Base-by-base conservation (phyloP, 37 sponge, comb jelly and placozoan species). In the Sycon ciliatum region DNA sequence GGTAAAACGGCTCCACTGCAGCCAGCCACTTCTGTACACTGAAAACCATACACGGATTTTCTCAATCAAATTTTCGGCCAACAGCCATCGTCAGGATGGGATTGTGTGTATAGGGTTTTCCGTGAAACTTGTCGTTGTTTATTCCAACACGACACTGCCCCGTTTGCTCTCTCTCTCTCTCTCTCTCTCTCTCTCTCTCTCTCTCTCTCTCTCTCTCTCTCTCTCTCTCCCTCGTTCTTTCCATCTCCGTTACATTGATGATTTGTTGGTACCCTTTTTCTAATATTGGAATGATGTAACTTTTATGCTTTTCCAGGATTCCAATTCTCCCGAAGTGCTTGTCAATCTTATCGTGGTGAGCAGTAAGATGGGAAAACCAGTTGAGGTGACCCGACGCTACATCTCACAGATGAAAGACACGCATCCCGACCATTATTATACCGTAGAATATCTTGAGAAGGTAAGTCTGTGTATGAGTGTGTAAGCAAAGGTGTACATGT, bases 321-420 rank as follows among this genome's bases (percentile, higher is more conserved):
- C 83, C 75, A 92, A 81, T 40, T 82, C 89, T 71, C 88, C 93
- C 4, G 99, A 98, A 70, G 87, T 90, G 1, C 73, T 98, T 26
- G 39, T 98, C 32, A 98, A 98, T 37, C 79, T 98, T 23, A 67
- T 84, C 22, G 89, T 86, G 7, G 93, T 98, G 13, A 81, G 87
- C 6, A 93, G 92, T 38, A 85, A 93, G 24, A 65, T 98, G 58
- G 81, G 80, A 33, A 89, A 94, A 49, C 67, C 90, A n/a, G 73
- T 76, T n/a, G 95, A 93, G 86, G 73, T 84, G 55, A 68, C 75
- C 6, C 83, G 79, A 31, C 68, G 99, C 1, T 98, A 92, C 60
- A 56, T 92, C 34, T 76, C 90, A n/a, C 90, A 89, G 57, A 63
- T 98, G 49, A 89, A 82, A 72, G 99, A 98, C 38, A 71, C 83